These are phyloP conservation scores for Lateolabrax maculatus DNA, from an alignment of 2,797 vertebrate species.

Conservation along the genomic window DNA sequence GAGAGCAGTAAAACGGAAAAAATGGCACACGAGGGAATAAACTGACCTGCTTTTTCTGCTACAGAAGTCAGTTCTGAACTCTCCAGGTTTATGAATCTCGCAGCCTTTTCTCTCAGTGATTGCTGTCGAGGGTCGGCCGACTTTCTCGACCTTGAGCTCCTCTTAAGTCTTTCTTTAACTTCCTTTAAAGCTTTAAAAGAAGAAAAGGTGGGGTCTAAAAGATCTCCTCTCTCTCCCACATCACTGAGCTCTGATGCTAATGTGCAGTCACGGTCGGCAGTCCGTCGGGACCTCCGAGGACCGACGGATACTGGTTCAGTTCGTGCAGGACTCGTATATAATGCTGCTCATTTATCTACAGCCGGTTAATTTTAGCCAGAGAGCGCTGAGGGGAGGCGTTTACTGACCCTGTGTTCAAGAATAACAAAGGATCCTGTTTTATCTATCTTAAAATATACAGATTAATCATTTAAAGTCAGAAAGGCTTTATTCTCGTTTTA, in stretches of 20 bases:
- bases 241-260: slow-evolving; percentile 5
- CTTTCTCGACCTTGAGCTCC: slow-evolving; percentile 27
- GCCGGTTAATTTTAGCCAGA: slow-evolving; percentile 23
- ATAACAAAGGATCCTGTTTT: background rate
- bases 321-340: background rate
- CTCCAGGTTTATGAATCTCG: background rate
- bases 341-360: background rate
- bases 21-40: slow-evolving; percentile 34
- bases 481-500: too few species aligned
- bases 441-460: background rate
- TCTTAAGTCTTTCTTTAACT: slow-evolving; percentile 34
- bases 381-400: background rate
- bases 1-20: slow-evolving; percentile 40
- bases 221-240: background rate
- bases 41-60: slow-evolving; percentile 27
- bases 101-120: slow-evolving; percentile 4
- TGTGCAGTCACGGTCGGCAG: slow-evolving; percentile 1
- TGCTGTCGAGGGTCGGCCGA: slow-evolving; percentile 27
- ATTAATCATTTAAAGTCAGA: background rate
- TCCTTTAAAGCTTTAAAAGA: slow-evolving; percentile 27
- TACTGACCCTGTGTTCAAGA: background rate
- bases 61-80: slow-evolving; percentile 1
- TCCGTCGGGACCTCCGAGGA: slow-evolving; percentile 18
- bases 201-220: background rate
- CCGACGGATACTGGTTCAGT: background rate